phyloP scores from a whole-genome alignment of 2,113 vertebrate species.

The Triplophysa rosa region DNA sequence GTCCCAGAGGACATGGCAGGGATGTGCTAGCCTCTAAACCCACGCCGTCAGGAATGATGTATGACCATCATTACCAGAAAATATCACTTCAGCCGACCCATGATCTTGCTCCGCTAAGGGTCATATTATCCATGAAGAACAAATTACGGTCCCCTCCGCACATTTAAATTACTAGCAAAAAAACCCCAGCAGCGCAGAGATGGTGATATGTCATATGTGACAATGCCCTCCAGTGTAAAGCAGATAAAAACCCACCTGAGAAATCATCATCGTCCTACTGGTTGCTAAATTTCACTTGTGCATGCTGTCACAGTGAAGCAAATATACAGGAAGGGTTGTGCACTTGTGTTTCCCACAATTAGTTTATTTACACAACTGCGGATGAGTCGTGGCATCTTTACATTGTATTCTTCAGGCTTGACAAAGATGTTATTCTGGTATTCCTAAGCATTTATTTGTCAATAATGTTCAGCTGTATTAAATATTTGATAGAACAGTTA shows the following conservation, averaged over 20 bases:
- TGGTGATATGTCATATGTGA: slow-evolving; percentile 55
- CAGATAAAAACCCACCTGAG: slow-evolving; percentile 50
- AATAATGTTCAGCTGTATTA: neutral
- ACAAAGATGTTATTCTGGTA: too few species aligned
- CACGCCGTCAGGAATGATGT: slow-evolving; percentile 56
- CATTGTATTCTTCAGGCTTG: too few species aligned
- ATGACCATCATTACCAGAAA: slow-evolving; percentile 58
- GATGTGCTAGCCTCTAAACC: slow-evolving; percentile 57
- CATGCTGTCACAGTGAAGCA: slow-evolving; percentile 41
- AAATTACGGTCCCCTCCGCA: slow-evolving; percentile 54
- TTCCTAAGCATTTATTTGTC: neutral
- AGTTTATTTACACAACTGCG: slow-evolving; percentile 16
- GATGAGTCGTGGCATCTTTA: neutral
- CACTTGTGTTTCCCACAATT: slow-evolving; percentile 4
- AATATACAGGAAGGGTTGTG: slow-evolving; percentile 32
- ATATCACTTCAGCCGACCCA: slow-evolving; percentile 58
- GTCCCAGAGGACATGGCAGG: slow-evolving; percentile 49
- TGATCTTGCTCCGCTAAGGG: slow-evolving; percentile 58
- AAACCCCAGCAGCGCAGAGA: slow-evolving; percentile 32
- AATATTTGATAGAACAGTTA: neutral
- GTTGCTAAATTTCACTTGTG: slow-evolving; percentile 47
- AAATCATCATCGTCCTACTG: slow-evolving; percentile 42
- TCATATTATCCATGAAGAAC: slow-evolving; percentile 59
- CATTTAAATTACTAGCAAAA: slow-evolving; percentile 53
- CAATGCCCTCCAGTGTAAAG: slow-evolving; percentile 55